Conservation (phyloP, 2,113 vertebrate genomes). For the Speoplatyrhinus poulsoni region DNA sequence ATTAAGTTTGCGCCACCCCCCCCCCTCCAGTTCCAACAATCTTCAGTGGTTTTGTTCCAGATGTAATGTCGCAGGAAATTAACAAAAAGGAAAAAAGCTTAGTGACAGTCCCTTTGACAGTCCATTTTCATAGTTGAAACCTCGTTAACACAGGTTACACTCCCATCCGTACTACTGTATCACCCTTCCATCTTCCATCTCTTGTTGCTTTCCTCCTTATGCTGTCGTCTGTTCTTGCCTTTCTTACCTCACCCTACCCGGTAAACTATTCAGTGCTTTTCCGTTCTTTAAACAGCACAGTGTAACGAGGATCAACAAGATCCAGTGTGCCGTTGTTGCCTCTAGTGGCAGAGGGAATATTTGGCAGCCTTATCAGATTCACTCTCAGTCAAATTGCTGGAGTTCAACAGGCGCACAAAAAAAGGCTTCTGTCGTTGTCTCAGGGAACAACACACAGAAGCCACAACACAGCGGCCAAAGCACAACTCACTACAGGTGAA, state of each 20-base stretch:
- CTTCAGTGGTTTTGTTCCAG: constrained; percentile 46
- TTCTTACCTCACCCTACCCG: background rate
- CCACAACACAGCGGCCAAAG: constrained; percentile 30
- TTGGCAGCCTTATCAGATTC: constrained; percentile 27
- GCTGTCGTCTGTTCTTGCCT: background rate
- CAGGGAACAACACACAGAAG: constrained; percentile 14
- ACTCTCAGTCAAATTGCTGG: constrained; percentile 27
- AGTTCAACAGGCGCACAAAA: constrained; percentile 29
- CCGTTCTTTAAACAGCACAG: background rate
- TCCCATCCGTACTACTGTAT: background rate
- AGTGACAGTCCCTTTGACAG: constrained; percentile 20
- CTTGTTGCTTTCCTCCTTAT: background rate
- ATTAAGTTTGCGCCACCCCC: no score
- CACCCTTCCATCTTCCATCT: background rate
- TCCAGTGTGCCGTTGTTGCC: constrained; percentile 5
- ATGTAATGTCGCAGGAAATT: constrained; percentile 70
- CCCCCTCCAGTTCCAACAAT: constrained; percentile 35
- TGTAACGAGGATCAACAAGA: background rate
- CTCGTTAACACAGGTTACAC: constrained; percentile 13
- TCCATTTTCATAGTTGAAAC: constrained; percentile 28
- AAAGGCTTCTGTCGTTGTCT: constrained; percentile 17
- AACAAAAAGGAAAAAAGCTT: constrained; percentile 55
- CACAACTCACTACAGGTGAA: constrained; percentile 1
- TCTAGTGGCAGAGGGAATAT: constrained; percentile 11
- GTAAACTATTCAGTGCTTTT: background rate